Evolutionary conservation across 2,113 vertebrate species (phyloP), one percentile per base, ranked within the genome.

Genomic region (Myrmophylax atrothorax): DNA sequence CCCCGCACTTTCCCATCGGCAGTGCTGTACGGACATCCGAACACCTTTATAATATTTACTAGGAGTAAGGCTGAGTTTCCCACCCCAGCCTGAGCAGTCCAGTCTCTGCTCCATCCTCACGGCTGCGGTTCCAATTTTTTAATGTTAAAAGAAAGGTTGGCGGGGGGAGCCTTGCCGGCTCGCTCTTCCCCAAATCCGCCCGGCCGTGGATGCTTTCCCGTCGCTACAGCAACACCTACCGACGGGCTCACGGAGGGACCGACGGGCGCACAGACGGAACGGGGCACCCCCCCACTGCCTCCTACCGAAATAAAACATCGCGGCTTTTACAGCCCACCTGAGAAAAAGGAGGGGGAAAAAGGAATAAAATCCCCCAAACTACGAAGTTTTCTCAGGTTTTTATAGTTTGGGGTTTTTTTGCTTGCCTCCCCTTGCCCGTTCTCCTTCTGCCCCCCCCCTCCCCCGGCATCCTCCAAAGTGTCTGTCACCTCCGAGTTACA

Each of bases 201-300:
- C 29, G 87, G 44, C 84, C 52, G 92, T 85, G 70, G 66, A 84
- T 86, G 86, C 72, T 95, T 96, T 85, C 59, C 91, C 60, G 93
- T 96, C 91, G 81, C 91, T 89, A 97, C 84, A 97, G 96, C 96
- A 97, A 94, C 96, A 94, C 96, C 96, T 96, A 95, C 96, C 81
- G 91, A 89, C 94, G 25, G 80, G 24, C 55, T 20, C 67, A 78
- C 74, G 87, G 91, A 84, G 29, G 76, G 89, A 91, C 94, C 37
- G 67, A 66, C 73, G 46, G 80, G 66, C 40, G 58, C 70, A 56
- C 72, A 70, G 66, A 62, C 62, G 53, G 60, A 87, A 74, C 63
- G 29, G 62, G 14, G 35, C 68, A 49, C 52, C 78, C 26, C 26
- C 31, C 88, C 12, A 16, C 26, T 23, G 13, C 60, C 25, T 35